Evolutionary conservation across 2,797 vertebrate genomes (phyloP).

Genomic region (Malacoraja senta): DNA sequence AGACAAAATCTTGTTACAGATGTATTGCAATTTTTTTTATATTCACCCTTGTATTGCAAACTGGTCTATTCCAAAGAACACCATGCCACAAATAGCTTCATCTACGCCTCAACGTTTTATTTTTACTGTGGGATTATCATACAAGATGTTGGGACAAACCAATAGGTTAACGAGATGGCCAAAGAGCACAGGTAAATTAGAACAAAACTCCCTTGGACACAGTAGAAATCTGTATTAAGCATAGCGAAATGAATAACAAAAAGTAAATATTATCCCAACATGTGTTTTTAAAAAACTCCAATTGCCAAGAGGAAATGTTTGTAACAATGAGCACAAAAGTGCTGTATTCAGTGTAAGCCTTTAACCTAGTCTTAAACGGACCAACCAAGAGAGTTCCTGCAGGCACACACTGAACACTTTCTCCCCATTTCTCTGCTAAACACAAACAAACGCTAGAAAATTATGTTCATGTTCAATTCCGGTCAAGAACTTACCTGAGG

Average conservation of each 20-base stretch:
- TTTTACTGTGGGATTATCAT: neutral
- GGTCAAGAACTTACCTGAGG: conserved; percentile 68
- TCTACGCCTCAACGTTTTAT: neutral
- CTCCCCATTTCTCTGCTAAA: neutral
- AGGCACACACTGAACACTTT: neutral
- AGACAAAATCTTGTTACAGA: neutral
- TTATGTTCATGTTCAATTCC: neutral
- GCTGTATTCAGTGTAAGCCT: neutral
- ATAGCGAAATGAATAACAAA: neutral
- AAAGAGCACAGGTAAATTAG: neutral
- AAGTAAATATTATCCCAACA: neutral
- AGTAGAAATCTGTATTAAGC: neutral
- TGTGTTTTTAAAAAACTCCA: neutral
- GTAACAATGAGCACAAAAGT: neutral
- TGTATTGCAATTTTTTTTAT: neutral
- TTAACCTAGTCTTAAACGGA: neutral
- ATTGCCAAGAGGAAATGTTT: neutral
- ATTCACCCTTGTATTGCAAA: too few species aligned
- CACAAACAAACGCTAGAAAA: neutral
- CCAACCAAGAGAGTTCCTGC: neutral
- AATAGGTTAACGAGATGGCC: neutral
- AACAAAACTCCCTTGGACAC: neutral
- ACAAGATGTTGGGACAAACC: neutral
- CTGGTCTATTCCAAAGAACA: neutral
- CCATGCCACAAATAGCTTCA: neutral